A percentile compares a stretch with the other conserved stretches of the same genome.
Conservation (phyloP, 2,888 invertebrate genomes). For the Mactromeris polynyma region DNA sequence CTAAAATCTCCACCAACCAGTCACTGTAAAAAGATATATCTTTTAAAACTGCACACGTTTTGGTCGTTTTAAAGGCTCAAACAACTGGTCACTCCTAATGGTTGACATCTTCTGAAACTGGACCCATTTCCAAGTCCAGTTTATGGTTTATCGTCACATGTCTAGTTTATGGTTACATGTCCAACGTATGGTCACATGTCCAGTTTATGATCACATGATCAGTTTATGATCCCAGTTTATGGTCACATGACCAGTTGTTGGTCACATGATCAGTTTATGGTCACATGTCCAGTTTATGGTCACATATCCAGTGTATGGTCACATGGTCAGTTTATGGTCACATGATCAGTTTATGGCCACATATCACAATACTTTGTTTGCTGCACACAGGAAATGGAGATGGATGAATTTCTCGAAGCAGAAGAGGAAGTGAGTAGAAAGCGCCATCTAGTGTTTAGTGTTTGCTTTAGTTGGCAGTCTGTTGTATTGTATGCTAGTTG, state of each 20-base stretch:
- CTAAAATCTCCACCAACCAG: too few species aligned
- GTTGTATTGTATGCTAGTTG: conserved; percentile 6
- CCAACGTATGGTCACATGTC: not conserved
- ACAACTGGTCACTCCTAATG: too few species aligned
- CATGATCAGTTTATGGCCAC: too few species aligned
- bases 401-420: conserved; percentile 65
- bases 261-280: not conserved
- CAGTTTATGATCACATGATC: not conserved
- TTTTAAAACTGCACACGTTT: too few species aligned
- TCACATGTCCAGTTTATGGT: not conserved
- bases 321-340: not conserved
- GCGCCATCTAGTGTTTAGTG: conserved; percentile 47
- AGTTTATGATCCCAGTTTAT: not conserved
- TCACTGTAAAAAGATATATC: too few species aligned
- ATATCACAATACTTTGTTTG: conserved; percentile 18
- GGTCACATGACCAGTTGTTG: too few species aligned
- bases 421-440: conserved; percentile 71
- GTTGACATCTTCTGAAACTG: too few species aligned
- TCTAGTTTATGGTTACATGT: not conserved
- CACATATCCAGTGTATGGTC: not conserved
- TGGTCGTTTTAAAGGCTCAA: too few species aligned
- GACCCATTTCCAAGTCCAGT: too few species aligned
- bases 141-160: not conserved
- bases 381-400: conserved; percentile 61
- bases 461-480: not conserved